Evolutionary conservation across 2,113 vertebrate species (phyloP), one percentile per base, ranked within the genome.

Genomic region (Polypterus bichir): DNA sequence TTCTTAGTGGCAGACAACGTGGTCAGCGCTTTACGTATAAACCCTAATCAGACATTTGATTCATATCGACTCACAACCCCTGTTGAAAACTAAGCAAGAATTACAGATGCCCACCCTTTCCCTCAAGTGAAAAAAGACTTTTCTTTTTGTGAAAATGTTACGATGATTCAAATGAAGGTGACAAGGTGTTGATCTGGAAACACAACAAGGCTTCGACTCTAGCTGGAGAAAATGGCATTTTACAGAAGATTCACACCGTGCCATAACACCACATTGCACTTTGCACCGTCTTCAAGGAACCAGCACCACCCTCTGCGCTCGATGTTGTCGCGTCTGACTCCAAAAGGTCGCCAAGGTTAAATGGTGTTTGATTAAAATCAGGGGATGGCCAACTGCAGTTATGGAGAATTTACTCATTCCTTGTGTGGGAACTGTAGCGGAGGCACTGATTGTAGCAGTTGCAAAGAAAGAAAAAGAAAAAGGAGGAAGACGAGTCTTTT

Each of bases 331-430:
- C 27, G 27, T 27, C 82, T 83, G 75, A 82, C 81, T 81, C 82
- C 70, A 76, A 9, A 73, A 80, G 84, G 79, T 87, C 81, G 73
- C 70, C 66, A 6, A 3, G 85, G 83, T 84, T 89, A 90, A 89
- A 88, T 83, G 74, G 76, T 79, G 81, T 84, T 84, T 81, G 85
- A 86, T 81, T 87, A 82, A 85, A 88, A 88, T 87, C 85, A 80
- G 86, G 85, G 81, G 81, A 80, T 82, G 77, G 73, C 77, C 74
- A 79, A 74, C 76, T 79, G 82, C 70, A 71, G 73, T 72, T 71
- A 74, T 71, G 69, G 69, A 74, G 73, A 27, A 77, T 72, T 68
- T 73, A 65, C 73, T 69, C 54, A 10, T 68, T 70, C 62, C 74
- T 78, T 76, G 27, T 27, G 69, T 72, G 79, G 82, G 78, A 84